Evolutionary conservation across 2,888 invertebrate species (phyloP).

Genomic region (Ephialtes manifestator): DNA sequence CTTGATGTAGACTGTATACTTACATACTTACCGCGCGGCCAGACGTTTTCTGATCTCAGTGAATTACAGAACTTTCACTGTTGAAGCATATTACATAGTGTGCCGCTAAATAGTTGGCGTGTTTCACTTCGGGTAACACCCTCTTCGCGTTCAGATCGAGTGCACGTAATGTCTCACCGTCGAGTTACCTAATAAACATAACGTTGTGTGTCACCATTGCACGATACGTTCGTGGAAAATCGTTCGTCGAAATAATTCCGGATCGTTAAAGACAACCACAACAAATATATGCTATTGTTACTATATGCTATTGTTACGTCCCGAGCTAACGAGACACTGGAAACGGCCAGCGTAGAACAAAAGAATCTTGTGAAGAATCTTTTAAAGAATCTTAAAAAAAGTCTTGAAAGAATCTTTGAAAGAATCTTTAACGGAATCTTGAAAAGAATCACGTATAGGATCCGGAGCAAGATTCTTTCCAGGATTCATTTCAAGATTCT

Average conservation of each 20-base stretch:
- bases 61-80: constrained; percentile 56
- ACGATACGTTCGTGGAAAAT: constrained; percentile 4
- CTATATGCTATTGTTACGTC: too few relatives aligned
- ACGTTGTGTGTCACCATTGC: constrained; percentile 5
- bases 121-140: constrained; percentile 15
- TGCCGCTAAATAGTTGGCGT: constrained; percentile 17
- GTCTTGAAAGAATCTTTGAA: too few relatives aligned
- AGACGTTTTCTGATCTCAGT: constrained; percentile 28
- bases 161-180: constrained; percentile 8
- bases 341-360: too few relatives aligned
- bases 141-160: neutral
- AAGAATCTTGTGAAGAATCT: too few relatives aligned
- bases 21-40: constrained; percentile 13
- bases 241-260: neutral
- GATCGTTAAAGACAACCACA: neutral
- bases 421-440: too few relatives aligned
- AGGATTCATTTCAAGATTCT: too few relatives aligned
- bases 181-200: constrained; percentile 13
- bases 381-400: too few relatives aligned
- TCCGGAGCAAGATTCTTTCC: too few relatives aligned
- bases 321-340: too few relatives aligned
- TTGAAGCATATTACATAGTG: constrained; percentile 15
- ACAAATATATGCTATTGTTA: too few relatives aligned
- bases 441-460: too few relatives aligned
- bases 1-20: constrained; percentile 2